Evolutionary conservation across 2,797 vertebrate genomes (phyloP).

Genomic region (Phataginus tricuspis): DNA sequence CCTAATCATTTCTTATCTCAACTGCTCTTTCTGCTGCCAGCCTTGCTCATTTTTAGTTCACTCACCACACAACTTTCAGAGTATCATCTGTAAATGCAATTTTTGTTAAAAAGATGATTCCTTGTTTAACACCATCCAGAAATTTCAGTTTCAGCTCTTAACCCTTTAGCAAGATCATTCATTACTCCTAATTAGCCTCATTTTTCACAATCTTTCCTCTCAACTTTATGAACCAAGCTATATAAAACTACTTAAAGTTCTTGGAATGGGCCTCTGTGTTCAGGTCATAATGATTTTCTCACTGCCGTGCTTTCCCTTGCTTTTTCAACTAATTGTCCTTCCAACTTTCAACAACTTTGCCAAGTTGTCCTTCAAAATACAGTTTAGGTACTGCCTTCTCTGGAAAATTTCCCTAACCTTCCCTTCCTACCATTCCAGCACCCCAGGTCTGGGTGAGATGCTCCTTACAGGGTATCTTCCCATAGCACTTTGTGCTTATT

Average conservation of each 20-base stretch:
- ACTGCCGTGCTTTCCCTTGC: background rate
- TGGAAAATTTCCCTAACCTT: background rate
- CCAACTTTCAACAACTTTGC: background rate
- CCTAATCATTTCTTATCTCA: background rate
- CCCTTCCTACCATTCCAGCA: background rate
- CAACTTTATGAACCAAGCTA: background rate
- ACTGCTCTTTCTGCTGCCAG: background rate
- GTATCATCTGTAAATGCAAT: background rate
- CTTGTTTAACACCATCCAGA: background rate
- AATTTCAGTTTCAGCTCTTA: background rate
- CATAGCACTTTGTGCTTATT: background rate
- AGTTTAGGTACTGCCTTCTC: background rate
- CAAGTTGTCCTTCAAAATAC: background rate
- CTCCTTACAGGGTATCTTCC: background rate
- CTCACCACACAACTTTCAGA: background rate
- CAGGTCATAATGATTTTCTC: background rate
- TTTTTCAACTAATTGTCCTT: background rate
- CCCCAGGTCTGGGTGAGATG: background rate
- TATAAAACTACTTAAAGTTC: background rate
- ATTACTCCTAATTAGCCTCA: background rate
- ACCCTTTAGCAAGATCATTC: background rate
- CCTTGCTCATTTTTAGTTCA: background rate
- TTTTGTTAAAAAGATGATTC: background rate
- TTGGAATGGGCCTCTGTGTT: background rate
- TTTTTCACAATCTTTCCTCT: background rate